phyloP scores from a whole-genome alignment of 2,888 invertebrate genomes.

The Ptilodon capucinus region DNA sequence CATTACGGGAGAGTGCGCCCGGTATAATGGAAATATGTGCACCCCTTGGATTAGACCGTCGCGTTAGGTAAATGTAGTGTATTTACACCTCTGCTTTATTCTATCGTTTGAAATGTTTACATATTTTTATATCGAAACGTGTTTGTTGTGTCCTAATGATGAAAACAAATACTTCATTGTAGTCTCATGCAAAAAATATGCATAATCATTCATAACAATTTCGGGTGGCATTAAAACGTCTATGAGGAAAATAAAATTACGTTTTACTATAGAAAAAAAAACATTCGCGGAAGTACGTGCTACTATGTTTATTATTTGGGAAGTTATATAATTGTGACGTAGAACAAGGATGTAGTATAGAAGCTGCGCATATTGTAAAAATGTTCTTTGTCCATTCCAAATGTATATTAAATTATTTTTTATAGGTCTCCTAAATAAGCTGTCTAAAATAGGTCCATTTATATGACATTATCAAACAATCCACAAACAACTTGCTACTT shows the following conservation, averaged over 20 bases:
- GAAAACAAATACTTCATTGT: neutral
- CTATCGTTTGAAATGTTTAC: too few species aligned
- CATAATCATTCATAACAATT: neutral
- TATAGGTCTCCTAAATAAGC: too few species aligned
- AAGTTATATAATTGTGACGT: neutral
- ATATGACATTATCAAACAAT: too few species aligned
- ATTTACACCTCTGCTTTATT: too few species aligned
- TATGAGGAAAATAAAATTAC: conserved; percentile 1
- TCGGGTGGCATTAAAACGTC: neutral
- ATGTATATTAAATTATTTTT: neutral
- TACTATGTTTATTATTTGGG: neutral
- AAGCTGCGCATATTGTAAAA: neutral
- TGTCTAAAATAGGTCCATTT: too few species aligned
- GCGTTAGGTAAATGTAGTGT: too few species aligned
- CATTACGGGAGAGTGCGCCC: too few species aligned
- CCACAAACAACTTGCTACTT: too few species aligned
- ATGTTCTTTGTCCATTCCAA: neutral
- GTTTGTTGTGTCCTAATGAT: neutral
- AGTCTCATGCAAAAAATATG: neutral
- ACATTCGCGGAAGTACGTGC: conserved; percentile 1
- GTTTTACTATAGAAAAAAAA: neutral
- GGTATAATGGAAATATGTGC: too few species aligned
- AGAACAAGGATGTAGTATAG: neutral
- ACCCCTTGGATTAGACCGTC: too few species aligned
- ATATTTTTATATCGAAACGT: too few species aligned